Conservation (phyloP, 2,113 vertebrate genomes). For the Ariopsis seemanni region DNA sequence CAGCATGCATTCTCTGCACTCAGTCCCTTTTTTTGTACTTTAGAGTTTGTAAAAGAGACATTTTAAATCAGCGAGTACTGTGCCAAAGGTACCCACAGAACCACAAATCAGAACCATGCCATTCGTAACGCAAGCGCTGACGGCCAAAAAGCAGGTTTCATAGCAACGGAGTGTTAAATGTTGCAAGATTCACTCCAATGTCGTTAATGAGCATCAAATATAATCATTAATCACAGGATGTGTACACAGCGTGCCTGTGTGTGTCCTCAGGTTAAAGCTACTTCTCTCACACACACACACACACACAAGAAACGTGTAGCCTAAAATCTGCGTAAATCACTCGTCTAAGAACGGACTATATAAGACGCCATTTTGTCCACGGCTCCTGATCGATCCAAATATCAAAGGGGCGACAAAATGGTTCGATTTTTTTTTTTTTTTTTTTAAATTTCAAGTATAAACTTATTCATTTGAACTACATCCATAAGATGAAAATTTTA, state of each 20-base stretch:
- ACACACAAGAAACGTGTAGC: background rate
- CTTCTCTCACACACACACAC: background rate
- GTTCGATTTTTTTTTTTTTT: background rate
- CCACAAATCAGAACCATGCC: conserved; percentile 23
- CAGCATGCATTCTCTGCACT: background rate
- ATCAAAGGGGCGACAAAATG: background rate
- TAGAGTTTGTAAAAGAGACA: background rate
- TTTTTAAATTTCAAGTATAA: background rate
- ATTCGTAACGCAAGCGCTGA: background rate
- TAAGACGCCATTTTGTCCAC: background rate
- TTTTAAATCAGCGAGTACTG: conserved; percentile 27
- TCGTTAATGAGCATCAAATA: background rate
- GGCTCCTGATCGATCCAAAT: background rate
- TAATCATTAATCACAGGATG: background rate
- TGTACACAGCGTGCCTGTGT: background rate
- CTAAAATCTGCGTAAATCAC: background rate
- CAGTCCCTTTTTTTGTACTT: background rate
- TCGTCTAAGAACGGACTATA: background rate
- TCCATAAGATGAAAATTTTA: background rate
- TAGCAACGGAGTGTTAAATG: background rate
- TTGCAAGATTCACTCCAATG: background rate
- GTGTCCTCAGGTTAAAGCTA: background rate
- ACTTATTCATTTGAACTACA: background rate
- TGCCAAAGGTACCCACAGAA: conserved; percentile 42
- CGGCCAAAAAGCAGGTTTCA: background rate